Conservation (phyloP, 2,797 vertebrate species). For the Oryzias dopingdopingensis region DNA sequence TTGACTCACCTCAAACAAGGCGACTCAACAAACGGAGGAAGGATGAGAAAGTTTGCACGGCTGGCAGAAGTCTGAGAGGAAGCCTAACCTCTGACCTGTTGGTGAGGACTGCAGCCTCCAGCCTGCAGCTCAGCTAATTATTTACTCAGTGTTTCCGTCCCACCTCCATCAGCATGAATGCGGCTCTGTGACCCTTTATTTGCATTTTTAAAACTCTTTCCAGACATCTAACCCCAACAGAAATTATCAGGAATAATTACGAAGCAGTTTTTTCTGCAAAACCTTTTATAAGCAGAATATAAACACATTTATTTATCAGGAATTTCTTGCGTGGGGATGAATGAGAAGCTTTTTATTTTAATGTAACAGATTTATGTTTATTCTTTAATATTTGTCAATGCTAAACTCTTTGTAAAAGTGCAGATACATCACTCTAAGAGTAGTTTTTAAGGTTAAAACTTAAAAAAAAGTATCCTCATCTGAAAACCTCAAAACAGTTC, state of each 20-base stretch:
- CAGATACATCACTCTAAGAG: too few species aligned
- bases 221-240: not conserved
- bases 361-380: not conserved
- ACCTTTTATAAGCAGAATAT: not conserved
- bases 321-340: not conserved
- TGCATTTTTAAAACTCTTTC: constrained; percentile 7
- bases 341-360: not conserved
- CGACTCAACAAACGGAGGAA: constrained; percentile 13
- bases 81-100: constrained; percentile 38
- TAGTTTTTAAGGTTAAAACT: too few species aligned
- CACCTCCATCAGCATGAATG: constrained; percentile 19
- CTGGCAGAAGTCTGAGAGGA: constrained; percentile 24
- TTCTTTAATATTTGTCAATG: not conserved
- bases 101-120: constrained; percentile 15
- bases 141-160: constrained; percentile 36
- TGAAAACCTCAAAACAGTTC: too few species aligned
- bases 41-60: constrained; percentile 15
- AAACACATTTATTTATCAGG: too few species aligned
- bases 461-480: too few species aligned
- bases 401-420: too few species aligned
- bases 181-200: constrained; percentile 14
- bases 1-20: constrained; percentile 45
- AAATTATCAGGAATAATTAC: not conserved
- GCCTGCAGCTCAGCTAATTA: constrained; percentile 9
- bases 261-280: not conserved